A percentile compares a stretch with the other conserved stretches of the same genome.
These are phyloP conservation scores for Scartelaos histophorus DNA, from an alignment of 2,113 vertebrate genomes.

Conservation along the genomic window DNA sequence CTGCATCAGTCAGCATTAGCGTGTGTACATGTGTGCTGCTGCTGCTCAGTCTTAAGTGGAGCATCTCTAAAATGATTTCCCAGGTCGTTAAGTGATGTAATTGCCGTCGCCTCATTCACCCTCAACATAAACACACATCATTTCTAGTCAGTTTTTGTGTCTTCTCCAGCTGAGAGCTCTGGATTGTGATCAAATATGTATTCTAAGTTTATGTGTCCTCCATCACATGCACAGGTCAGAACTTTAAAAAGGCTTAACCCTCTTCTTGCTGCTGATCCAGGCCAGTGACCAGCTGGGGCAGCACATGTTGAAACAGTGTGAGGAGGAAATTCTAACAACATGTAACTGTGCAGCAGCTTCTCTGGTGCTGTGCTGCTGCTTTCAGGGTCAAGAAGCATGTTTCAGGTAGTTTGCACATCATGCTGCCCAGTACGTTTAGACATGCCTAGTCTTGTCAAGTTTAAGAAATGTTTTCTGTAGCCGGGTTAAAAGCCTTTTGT, in stretches of 20 bases:
- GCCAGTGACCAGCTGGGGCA: conserved; percentile 50
- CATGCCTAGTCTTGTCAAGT: not conserved
- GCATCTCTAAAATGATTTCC: conserved; percentile 69
- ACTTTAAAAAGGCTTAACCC: conserved; percentile 22
- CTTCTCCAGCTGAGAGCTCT: conserved; percentile 45
- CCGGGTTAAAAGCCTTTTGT: not conserved
- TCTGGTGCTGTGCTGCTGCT: not conserved
- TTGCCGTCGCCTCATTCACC: conserved; percentile 52
- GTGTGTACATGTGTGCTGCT: conserved; percentile 11
- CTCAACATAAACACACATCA: conserved; percentile 9
- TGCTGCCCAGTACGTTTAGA: not conserved
- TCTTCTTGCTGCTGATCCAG: conserved; percentile 48
- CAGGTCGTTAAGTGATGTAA: conserved; percentile 64
- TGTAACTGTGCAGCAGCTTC: not conserved
- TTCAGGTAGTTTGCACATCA: not conserved
- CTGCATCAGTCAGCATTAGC: conserved; percentile 31
- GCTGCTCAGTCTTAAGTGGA: conserved; percentile 54
- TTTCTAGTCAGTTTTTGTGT: conserved; percentile 4
- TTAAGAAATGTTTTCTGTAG: not conserved
- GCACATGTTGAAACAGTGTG: not conserved
- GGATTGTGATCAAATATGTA: conserved; percentile 43
- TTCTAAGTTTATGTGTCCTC: conserved; percentile 43
- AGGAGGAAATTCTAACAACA: conserved; percentile 2
- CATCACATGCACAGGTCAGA: conserved; percentile 8
- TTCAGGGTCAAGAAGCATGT: not conserved